Evolutionary conservation across 2,797 vertebrate species (phyloP).

Genomic region (Botia almorhae): DNA sequence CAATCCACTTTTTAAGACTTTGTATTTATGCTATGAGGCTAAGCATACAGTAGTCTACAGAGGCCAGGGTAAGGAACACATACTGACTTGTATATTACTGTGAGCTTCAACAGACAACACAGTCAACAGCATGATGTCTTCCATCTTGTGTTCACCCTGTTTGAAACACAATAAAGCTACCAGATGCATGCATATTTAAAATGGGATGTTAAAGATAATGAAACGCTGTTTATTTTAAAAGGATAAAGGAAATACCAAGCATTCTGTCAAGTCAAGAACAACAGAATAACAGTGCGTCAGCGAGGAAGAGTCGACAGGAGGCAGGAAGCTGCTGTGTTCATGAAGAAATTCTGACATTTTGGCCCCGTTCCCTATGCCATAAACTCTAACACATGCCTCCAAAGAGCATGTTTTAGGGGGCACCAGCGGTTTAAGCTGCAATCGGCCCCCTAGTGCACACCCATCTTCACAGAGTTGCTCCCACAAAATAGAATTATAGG

Average conservation of each 20-base stretch:
- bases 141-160: too few species aligned
- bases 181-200: too few species aligned
- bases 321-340: constrained; percentile 77
- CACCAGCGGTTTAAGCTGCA: constrained; percentile 18
- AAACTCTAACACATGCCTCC: constrained; percentile 23
- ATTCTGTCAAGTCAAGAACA: constrained; percentile 73
- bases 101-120: too few species aligned
- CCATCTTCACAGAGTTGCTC: not conserved
- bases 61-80: too few species aligned
- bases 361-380: constrained; percentile 23
- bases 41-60: too few species aligned
- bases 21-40: not conserved
- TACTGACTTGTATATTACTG: too few species aligned
- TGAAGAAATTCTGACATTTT: constrained; percentile 64
- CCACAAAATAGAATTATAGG: not conserved
- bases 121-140: too few species aligned
- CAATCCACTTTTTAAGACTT: not conserved
- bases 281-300: constrained; percentile 63
- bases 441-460: constrained; percentile 23
- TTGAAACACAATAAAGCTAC: too few species aligned
- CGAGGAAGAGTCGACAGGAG: constrained; percentile 51
- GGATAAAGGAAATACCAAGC: constrained; percentile 73
- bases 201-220: too few species aligned
- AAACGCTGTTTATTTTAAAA: too few species aligned
- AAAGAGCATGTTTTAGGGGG: constrained; percentile 11